phyloP scores from a whole-genome alignment of 2,113 vertebrate genomes.

The Zosterops borbonicus region DNA sequence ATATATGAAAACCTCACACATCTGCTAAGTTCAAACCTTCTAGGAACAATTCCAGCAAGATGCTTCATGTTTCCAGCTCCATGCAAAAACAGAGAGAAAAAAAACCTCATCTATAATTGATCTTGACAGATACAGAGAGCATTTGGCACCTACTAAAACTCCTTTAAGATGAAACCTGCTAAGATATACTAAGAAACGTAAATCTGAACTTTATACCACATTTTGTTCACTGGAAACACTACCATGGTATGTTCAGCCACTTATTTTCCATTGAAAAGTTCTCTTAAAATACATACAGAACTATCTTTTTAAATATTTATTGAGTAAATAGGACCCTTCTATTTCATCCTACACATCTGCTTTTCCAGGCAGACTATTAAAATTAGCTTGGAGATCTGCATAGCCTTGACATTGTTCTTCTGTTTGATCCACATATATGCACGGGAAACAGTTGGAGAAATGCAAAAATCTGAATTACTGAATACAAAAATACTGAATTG shows the following conservation, averaged over 20 bases:
- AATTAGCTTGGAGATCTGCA: not conserved
- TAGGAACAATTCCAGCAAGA: conserved; percentile 43
- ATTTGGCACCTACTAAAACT: conserved; percentile 27
- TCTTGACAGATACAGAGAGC: conserved; percentile 25
- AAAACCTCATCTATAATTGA: conserved; percentile 6
- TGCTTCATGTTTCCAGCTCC: conserved; percentile 1
- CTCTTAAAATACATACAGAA: not conserved
- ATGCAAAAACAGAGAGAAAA: not conserved
- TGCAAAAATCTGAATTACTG: not conserved
- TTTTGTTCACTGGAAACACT: not conserved
- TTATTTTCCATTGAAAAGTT: conserved; percentile 12
- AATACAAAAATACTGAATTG: not conserved
- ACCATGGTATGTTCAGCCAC: not conserved
- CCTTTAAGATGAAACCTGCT: conserved; percentile 17
- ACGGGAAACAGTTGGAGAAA: not conserved
- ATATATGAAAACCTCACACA: not conserved
- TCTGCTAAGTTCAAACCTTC: conserved; percentile 19
- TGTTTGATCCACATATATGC: not conserved
- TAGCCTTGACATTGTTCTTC: not conserved
- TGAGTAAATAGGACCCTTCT: not conserved
- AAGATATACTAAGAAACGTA: conserved; percentile 11
- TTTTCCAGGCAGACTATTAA: not conserved
- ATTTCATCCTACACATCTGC: not conserved
- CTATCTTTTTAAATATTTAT: not conserved
- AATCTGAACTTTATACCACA: not conserved